phyloP scores from a whole-genome alignment of 2,888 invertebrate genomes.

The Morpho achilles region DNA sequence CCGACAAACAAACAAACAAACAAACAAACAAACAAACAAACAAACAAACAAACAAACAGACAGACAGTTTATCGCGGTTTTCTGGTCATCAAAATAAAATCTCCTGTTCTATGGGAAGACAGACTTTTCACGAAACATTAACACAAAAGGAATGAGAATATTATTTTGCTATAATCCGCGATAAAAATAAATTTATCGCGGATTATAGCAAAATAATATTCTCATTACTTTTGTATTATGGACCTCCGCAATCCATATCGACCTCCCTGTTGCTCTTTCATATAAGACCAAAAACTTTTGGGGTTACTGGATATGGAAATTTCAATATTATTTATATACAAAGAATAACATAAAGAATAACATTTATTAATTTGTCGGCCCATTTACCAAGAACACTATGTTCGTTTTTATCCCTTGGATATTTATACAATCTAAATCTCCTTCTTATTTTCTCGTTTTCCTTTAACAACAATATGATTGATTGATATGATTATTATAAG shows the following conservation, averaged over 20 bases:
- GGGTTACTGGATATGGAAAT: background rate
- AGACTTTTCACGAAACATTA: too few relatives aligned
- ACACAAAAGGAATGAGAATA: background rate
- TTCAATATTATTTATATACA: background rate
- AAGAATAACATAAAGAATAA: conserved; percentile 1
- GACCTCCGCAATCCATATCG: background rate
- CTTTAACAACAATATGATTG: background rate
- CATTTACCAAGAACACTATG: background rate
- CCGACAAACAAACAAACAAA: too few relatives aligned
- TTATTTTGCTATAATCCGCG: too few relatives aligned
- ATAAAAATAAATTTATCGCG: too few relatives aligned
- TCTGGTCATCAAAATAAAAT: too few relatives aligned
- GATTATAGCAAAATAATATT: too few relatives aligned
- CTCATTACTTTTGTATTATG: too few relatives aligned
- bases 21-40: too few relatives aligned
- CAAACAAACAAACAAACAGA: too few relatives aligned
- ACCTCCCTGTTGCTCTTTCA: background rate
- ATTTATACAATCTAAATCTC: conserved; percentile 3
- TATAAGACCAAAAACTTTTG: background rate
- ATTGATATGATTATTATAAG: too few relatives aligned
- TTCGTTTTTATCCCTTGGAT: conserved; percentile 5
- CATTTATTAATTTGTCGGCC: background rate
- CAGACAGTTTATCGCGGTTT: too few relatives aligned
- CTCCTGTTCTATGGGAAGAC: too few relatives aligned
- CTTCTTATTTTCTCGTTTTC: conserved; percentile 5